These are phyloP conservation scores for Pyxicephalus adspersus DNA, from an alignment of 2,113 vertebrate species.

Conservation along the genomic window DNA sequence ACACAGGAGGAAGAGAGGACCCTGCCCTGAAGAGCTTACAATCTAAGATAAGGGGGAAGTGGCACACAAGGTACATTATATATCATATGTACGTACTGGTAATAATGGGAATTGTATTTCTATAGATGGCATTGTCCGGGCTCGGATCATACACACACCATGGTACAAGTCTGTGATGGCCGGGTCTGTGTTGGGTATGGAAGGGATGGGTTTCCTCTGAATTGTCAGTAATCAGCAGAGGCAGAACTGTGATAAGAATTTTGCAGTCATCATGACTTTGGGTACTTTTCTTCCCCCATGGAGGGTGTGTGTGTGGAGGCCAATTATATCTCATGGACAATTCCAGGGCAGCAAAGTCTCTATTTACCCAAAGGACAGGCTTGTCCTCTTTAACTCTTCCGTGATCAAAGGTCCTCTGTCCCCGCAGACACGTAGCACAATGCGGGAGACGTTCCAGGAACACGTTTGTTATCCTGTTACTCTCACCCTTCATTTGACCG, in stretches of 20 bases:
- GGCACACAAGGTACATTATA: no score
- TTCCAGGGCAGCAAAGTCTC: background rate
- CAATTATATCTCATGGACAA: background rate
- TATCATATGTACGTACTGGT: no score
- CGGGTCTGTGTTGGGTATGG: background rate
- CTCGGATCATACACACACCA: no score
- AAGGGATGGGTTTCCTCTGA: background rate
- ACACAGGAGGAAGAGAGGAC: no score
- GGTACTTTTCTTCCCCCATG: background rate
- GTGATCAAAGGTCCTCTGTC: no score
- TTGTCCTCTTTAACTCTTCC: background rate
- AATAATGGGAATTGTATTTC: no score
- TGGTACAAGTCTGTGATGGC: no score
- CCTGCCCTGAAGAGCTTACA: no score
- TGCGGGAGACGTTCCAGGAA: background rate
- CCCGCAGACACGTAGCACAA: background rate
- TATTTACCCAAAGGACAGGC: background rate
- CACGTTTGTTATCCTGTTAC: background rate
- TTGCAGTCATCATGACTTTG: background rate
- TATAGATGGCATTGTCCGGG: no score
- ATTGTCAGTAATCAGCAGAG: conserved; percentile 11
- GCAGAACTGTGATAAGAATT: background rate
- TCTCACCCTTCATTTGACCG: conserved; percentile 21
- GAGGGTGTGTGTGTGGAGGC: background rate
- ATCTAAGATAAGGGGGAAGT: no score